Conservation (phyloP, 2,797 vertebrate genomes). For the Enteromius treurensis region DNA sequence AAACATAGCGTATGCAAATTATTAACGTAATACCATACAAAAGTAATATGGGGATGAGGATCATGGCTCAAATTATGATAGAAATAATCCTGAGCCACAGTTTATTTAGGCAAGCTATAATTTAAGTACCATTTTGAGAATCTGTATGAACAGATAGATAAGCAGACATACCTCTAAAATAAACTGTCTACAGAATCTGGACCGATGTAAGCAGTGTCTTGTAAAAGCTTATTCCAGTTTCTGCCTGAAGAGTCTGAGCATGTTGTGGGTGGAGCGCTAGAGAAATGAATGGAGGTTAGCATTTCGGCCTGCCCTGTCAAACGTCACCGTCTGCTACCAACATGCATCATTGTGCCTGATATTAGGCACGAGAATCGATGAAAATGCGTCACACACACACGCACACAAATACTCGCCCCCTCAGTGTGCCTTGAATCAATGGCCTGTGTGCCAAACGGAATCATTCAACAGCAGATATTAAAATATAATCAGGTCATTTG, state of each 20-base stretch:
- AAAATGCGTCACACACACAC: constrained; percentile 21
- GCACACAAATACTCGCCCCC: constrained; percentile 14
- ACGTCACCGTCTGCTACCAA: background rate
- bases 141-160: constrained; percentile 5
- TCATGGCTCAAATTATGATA: background rate
- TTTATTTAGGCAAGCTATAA: background rate
- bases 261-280: constrained; percentile 15
- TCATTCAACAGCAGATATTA: constrained; percentile 20
- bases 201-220: constrained; percentile 8
- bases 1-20: background rate
- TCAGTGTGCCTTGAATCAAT: constrained; percentile 4
- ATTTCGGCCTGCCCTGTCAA: background rate
- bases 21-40: background rate
- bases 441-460: constrained; percentile 17
- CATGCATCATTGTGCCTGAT: constrained; percentile 38
- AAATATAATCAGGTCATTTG: constrained; percentile 36
- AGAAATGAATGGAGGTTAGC: constrained; percentile 17
- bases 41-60: background rate
- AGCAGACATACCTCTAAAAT: background rate
- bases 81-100: background rate
- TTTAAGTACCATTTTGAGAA: background rate
- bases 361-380: constrained; percentile 21
- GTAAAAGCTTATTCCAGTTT: constrained; percentile 33
- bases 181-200: background rate
- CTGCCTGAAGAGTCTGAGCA: constrained; percentile 17